Conservation (phyloP, 2,797 vertebrate genomes). For the Bradypodion ventrale region DNA sequence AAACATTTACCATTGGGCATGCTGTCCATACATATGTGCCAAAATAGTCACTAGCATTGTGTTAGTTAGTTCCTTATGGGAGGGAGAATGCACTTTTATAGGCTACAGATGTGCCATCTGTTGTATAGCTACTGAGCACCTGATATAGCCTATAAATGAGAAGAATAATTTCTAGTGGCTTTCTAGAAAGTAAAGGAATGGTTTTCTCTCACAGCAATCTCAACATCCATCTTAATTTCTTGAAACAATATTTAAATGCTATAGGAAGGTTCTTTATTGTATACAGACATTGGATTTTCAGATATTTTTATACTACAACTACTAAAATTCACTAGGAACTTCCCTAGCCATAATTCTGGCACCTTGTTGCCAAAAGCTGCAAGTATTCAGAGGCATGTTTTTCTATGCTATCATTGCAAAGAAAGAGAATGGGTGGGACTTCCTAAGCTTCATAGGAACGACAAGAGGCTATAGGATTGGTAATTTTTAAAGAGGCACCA, state of each 20-base stretch:
- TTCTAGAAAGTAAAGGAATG: not conserved
- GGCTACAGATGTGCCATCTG: not conserved
- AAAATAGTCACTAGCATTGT: not conserved
- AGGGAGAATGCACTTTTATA: not conserved
- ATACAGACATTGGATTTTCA: not conserved
- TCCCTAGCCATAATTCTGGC: too few species aligned
- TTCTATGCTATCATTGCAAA: too few species aligned
- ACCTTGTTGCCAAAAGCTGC: too few species aligned
- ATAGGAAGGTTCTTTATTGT: not conserved
- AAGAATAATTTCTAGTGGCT: not conserved
- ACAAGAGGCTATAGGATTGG: too few species aligned
- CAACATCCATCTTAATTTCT: not conserved
- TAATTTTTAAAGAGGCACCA: not conserved
- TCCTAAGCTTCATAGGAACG: too few species aligned
- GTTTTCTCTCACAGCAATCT: not conserved
- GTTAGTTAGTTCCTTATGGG: not conserved
- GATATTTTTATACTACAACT: too few species aligned
- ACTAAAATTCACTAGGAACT: too few species aligned
- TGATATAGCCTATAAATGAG: not conserved
- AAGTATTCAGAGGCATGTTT: too few species aligned
- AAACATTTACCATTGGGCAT: not conserved
- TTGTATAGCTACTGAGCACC: not conserved
- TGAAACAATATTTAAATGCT: not conserved
- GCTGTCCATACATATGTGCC: not conserved
- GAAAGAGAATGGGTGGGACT: too few species aligned